A percentile compares a stretch with the other conserved stretches of the same genome.
Conservation (phyloP, 2,888 invertebrate genomes). For the Lampropteryx suffumata region DNA sequence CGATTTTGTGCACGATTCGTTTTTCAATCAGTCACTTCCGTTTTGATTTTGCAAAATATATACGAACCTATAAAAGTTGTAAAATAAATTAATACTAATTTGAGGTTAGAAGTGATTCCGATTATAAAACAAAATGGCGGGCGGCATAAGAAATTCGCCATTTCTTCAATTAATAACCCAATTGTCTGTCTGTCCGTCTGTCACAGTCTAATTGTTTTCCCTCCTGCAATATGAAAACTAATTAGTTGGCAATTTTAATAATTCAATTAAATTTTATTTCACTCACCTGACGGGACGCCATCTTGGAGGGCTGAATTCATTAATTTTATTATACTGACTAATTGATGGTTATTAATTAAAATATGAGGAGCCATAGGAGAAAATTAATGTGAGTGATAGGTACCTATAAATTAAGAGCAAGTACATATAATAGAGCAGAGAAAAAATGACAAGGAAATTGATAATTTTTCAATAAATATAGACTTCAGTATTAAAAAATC, state of each 20-base stretch:
- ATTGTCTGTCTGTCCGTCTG: conserved; percentile 31
- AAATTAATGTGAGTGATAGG: conserved; percentile 15
- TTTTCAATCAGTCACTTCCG: conserved; percentile 6
- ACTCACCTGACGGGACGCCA: conserved; percentile 29
- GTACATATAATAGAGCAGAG: too few species aligned
- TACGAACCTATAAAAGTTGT: too few species aligned
- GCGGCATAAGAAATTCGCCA: conserved; percentile 11
- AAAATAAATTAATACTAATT: conserved; percentile 1
- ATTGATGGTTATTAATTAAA: conserved; percentile 33
- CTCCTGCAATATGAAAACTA: conserved; percentile 28
- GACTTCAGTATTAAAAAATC: too few species aligned
- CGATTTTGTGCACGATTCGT: conserved; percentile 3
- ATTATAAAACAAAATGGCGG: conserved; percentile 18
- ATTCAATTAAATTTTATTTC: conserved; percentile 34
- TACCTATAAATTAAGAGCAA: too few species aligned
- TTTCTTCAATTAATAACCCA: conserved; percentile 30
- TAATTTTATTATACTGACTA: conserved; percentile 30
- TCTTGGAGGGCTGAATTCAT: conserved; percentile 29
- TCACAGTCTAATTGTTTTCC: conserved; percentile 34
- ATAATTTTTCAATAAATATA: too few species aligned
- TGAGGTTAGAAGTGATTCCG: conserved; percentile 1
- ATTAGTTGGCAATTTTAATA: conserved; percentile 31
- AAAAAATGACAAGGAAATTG: too few species aligned
- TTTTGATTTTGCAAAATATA: too few species aligned
- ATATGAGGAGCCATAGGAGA: conserved; percentile 9